Base-by-base conservation (phyloP, 2,113 vertebrate genomes). In the Phaethornis superciliosus region DNA sequence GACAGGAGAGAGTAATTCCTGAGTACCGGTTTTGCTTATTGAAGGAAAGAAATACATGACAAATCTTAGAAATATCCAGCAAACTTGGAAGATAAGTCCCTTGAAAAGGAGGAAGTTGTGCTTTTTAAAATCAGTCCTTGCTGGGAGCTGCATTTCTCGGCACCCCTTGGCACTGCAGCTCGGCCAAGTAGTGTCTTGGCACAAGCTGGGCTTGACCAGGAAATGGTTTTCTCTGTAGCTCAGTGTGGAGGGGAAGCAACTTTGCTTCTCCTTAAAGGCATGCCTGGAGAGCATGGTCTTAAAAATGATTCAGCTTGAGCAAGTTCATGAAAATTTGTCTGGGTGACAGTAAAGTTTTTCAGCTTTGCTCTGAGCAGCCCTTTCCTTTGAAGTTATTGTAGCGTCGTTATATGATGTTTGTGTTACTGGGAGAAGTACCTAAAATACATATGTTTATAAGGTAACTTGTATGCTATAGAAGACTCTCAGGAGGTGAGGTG, bases 221-320 rank as follows among this genome's bases (percentile, higher is more conserved):
- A 96, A 95, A 90, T 81, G 5, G n/a, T 33, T 96, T 94, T 74
- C 71, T 89, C 46, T 52, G 60, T 47, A 83, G 64, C 80, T 95
- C 44, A 32, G 8, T 5, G 30, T 40, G 4, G 28, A 79, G 89
- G 71, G 55, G 60, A 96, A 75, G 49, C 71, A 79, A 62, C 81
- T 92, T 91, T 11, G 6, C 82, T 71, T 91, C 67, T 44, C 81
- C 96, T 95, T 81, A 87, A 89, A 90, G 89, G 35, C 90, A 37
- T 0, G n/a, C 78, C 81, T 89, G 83, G 42, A 68, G 83, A 90
- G 72, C 81, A 64, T 24, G 56, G 21, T 82, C 54, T 27, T 74
- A 82, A 68, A 54, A 87, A 62, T 87, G 5, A 67, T 40, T 88
- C 56, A 96, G 87, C 91, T 91, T 62, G 40, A 94, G 70, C 76